These are phyloP conservation scores for Sipha maydis DNA, from an alignment of 2,888 invertebrate species.

Conservation along the genomic window DNA sequence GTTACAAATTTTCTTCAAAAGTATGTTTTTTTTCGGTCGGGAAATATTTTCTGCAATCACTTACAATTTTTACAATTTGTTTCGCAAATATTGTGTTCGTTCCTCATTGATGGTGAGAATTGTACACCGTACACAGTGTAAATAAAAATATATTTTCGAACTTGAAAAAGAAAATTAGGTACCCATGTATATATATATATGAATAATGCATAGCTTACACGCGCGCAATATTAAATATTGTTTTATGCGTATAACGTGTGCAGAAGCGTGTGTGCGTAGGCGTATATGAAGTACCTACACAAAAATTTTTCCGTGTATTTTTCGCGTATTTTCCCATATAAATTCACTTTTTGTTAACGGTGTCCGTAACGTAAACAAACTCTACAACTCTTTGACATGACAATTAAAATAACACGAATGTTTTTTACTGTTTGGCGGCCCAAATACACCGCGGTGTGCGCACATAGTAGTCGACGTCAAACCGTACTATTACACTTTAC, in stretches of 20 bases:
- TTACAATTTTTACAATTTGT: too few relatives aligned
- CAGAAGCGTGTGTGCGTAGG: not conserved
- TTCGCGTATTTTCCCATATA: not conserved
- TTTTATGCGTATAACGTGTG: too few relatives aligned
- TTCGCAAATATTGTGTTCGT: too few relatives aligned
- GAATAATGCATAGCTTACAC: not conserved
- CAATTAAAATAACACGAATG: conserved; percentile 31
- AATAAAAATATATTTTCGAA: too few relatives aligned
- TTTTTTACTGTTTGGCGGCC: conserved; percentile 7
- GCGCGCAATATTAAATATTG: not conserved
- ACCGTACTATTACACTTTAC: not conserved
- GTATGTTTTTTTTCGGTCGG: too few relatives aligned
- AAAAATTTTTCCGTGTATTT: not conserved
- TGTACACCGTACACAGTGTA: too few relatives aligned
- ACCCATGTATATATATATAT: too few relatives aligned
- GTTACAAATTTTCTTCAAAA: too few relatives aligned
- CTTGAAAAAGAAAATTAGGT: too few relatives aligned
- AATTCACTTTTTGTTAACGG: conserved; percentile 7
- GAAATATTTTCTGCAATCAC: too few relatives aligned
- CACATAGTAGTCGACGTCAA: not conserved
- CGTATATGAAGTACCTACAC: not conserved
- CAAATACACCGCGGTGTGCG: not conserved
- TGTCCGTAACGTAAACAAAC: conserved; percentile 2
- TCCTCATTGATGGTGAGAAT: too few relatives aligned
- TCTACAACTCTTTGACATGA: conserved; percentile 12